Conservation (phyloP, 1,140 invertebrate genomes). For the Lanistes nyassanus region DNA sequence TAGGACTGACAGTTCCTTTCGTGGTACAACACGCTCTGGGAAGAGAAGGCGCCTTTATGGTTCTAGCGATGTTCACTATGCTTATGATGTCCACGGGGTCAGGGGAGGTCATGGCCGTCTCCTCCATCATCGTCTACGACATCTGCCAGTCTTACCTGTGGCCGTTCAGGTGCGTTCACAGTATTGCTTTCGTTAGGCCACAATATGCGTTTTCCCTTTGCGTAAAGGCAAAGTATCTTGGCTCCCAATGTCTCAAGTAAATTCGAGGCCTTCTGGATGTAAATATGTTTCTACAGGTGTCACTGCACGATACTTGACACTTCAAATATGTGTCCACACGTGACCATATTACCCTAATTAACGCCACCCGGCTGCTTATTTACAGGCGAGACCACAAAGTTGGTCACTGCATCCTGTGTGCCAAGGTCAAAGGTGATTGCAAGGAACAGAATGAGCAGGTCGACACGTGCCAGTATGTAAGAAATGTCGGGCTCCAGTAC, state of each 20-base stretch:
- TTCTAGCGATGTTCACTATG: slow-evolving; percentile 54
- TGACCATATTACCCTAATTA: too few species aligned
- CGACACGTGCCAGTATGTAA: slow-evolving; percentile 1
- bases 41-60: slow-evolving; percentile 38
- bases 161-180: slow-evolving; percentile 40
- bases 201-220: too few species aligned
- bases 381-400: not conserved
- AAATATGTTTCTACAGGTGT: too few species aligned
- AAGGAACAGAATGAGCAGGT: not conserved
- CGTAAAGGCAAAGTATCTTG: too few species aligned
- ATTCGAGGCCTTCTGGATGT: too few species aligned
- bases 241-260: too few species aligned
- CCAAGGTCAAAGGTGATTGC: not conserved
- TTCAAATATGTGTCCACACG: too few species aligned
- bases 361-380: not conserved
- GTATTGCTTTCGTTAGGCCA: too few species aligned
- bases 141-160: slow-evolving; percentile 58
- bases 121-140: slow-evolving; percentile 66
- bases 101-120: slow-evolving; percentile 65
- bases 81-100: slow-evolving; percentile 58
- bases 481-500: too few species aligned
- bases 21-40: slow-evolving; percentile 45
- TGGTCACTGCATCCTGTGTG: slow-evolving; percentile 12
- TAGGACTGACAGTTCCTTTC: slow-evolving; percentile 38
- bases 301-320: too few species aligned